phyloP scores from a whole-genome alignment of 2,113 vertebrate species.

The Dicerorhinus sumatrensis region DNA sequence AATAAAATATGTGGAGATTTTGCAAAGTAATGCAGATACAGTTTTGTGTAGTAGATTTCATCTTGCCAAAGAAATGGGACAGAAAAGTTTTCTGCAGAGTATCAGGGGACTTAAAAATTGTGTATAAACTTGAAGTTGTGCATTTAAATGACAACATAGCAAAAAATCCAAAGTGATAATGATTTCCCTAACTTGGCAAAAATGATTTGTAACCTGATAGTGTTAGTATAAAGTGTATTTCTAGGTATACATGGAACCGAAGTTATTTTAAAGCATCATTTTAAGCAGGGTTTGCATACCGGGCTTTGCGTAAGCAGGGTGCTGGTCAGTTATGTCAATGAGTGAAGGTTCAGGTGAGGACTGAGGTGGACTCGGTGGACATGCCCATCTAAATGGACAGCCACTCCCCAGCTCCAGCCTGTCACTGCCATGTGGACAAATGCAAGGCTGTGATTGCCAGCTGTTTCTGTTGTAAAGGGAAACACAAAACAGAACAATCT shows the following conservation, averaged over 20 bases:
- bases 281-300: not conserved
- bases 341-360: not conserved
- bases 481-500: not conserved
- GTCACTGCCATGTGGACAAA: not conserved
- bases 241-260: not conserved
- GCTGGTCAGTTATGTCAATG: not conserved
- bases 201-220: not conserved
- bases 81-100: not conserved
- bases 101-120: not conserved
- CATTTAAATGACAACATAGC: not conserved
- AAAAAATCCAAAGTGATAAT: constrained; percentile 35
- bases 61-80: not conserved
- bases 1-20: constrained; percentile 42
- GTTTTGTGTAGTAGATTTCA: not conserved
- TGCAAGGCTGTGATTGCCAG: not conserved
- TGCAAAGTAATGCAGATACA: not conserved
- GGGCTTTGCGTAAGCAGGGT: not conserved
- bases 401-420: rapidly evolving
- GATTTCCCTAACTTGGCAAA: constrained; percentile 19
- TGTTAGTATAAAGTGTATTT: constrained; percentile 1
- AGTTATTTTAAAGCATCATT: not conserved
- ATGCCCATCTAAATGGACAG: not conserved
- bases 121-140: not conserved
- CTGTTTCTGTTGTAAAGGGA: not conserved
- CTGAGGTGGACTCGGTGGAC: not conserved